phyloP scores from a whole-genome alignment of 1,140 invertebrate genomes.

The Drosophila albomicans region DNA sequence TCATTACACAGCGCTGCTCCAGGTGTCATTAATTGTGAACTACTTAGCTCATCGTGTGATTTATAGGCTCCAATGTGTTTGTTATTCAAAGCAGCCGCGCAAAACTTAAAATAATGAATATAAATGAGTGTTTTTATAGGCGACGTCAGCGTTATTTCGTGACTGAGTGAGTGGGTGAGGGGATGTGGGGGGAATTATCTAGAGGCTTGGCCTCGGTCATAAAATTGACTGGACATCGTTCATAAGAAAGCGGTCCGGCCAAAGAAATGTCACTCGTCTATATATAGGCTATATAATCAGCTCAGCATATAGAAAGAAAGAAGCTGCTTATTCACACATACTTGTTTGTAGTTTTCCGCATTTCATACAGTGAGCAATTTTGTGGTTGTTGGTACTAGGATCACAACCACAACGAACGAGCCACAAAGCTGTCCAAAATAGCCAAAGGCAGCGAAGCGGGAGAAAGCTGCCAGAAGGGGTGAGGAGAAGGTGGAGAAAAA shows the following conservation, averaged over 20 bases:
- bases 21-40: constrained; percentile 47
- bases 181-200: constrained; percentile 35
- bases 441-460: constrained; percentile 38
- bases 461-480: not conserved
- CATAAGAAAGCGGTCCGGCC: constrained; percentile 41
- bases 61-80: constrained; percentile 50
- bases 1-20: constrained; percentile 15
- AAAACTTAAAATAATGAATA: constrained; percentile 50
- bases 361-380: constrained; percentile 79
- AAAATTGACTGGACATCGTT: constrained; percentile 78
- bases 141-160: constrained; percentile 26
- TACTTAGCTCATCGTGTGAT: constrained; percentile 51
- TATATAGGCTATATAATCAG: constrained; percentile 63
- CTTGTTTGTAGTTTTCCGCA: constrained; percentile 62
- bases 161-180: too few species aligned
- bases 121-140: constrained; percentile 42
- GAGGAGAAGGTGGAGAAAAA: constrained; percentile 13
- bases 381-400: constrained; percentile 48
- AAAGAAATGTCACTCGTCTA: constrained; percentile 71
- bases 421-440: constrained; percentile 66
- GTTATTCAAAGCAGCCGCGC: constrained; percentile 23
- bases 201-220: constrained; percentile 52
- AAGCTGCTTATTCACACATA: constrained; percentile 65
- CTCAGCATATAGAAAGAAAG: constrained; percentile 8
- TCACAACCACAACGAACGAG: not conserved